A percentile compares a stretch with the other conserved stretches of the same genome.
phyloP scores from a whole-genome alignment of 2,888 invertebrate genomes.

The Willowsia nigromaculata region DNA sequence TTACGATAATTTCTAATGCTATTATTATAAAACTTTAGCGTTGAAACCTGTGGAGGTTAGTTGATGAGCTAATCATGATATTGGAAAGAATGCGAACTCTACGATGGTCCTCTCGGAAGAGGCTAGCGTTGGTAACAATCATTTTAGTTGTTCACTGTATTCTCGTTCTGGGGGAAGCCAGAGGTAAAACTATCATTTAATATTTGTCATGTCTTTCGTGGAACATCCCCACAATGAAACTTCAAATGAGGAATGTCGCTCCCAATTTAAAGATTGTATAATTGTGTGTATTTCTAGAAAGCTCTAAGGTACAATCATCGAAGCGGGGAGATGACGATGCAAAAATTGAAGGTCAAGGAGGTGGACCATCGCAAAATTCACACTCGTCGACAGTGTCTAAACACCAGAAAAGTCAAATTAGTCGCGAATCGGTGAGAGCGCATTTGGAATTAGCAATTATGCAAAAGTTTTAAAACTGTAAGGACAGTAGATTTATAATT shows the following conservation, averaged over 20 bases:
- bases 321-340: conserved; percentile 62
- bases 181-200: conserved; percentile 10
- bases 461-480: not conserved
- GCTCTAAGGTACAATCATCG: conserved; percentile 54
- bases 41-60: no score
- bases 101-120: not conserved
- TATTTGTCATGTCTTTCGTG: no score
- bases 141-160: not conserved
- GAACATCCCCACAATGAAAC: no score
- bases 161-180: conserved; percentile 9
- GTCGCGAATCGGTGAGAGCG: conserved; percentile 18
- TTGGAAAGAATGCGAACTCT: not conserved
- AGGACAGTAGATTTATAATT: not conserved
- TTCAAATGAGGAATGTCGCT: no score
- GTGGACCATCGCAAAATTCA: conserved; percentile 54
- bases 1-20: no score
- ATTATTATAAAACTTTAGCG: no score
- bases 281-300: conserved; percentile 67
- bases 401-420: not conserved
- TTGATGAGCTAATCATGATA: no score
- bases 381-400: conserved; percentile 46
- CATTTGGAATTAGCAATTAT: not conserved
- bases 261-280: no score
- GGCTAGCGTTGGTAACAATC: not conserved
- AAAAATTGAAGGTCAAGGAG: conserved; percentile 45